A percentile compares a stretch with the other conserved stretches of the same genome.
Conservation (phyloP, 2,888 invertebrate species). For the Boloria selene region DNA sequence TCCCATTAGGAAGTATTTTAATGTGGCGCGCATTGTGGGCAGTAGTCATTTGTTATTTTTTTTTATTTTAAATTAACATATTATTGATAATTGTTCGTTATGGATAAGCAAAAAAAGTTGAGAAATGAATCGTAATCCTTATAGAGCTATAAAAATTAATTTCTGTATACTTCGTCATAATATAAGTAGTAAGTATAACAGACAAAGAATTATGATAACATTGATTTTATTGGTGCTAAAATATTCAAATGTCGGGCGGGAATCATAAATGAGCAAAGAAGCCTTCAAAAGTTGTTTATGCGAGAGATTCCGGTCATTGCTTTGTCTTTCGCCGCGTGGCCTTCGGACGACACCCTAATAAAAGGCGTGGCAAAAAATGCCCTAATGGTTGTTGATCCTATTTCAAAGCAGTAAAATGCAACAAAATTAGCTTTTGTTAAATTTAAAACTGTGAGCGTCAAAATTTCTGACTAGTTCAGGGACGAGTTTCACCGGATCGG, state of each 20-base stretch:
- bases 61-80: constrained; percentile 64
- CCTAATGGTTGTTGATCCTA: constrained; percentile 78
- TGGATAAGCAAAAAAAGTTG: neutral
- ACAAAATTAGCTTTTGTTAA: constrained; percentile 81
- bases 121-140: no score
- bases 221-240: constrained; percentile 21
- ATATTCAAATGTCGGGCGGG: constrained; percentile 23
- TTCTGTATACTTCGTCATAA: no score
- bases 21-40: constrained; percentile 67
- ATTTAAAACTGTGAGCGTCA: constrained; percentile 67
- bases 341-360: constrained; percentile 81
- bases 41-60: constrained; percentile 72
- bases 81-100: constrained; percentile 45
- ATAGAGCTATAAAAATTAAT: no score
- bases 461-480: constrained; percentile 53
- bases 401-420: constrained; percentile 80
- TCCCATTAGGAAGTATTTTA: constrained; percentile 72
- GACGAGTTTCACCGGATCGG: constrained; percentile 53
- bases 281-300: constrained; percentile 79
- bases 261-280: constrained; percentile 69
- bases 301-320: constrained; percentile 71
- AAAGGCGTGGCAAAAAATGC: constrained; percentile 79
- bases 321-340: constrained; percentile 77
- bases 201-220: constrained; percentile 13
- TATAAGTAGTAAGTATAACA: no score